phyloP scores from a whole-genome alignment of 1,140 invertebrate genomes.

The Antheraea mylitta region DNA sequence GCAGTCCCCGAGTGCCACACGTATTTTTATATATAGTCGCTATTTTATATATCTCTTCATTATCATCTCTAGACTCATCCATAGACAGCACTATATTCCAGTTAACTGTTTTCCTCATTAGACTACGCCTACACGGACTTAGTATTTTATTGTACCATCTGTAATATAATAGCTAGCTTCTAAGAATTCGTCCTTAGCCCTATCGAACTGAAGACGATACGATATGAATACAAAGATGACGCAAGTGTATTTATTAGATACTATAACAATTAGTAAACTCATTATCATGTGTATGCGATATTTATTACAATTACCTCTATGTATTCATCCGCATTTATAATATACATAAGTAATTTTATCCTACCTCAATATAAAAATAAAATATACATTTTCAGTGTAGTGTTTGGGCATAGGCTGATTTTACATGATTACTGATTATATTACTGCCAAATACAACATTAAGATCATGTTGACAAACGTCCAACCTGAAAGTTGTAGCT shows the following conservation, averaged over 20 bases:
- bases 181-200: constrained; percentile 23
- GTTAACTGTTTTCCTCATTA: constrained; percentile 3
- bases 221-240: constrained; percentile 14
- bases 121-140: background rate
- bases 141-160: constrained; percentile 3
- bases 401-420: too few relatives aligned
- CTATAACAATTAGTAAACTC: background rate
- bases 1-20: too few relatives aligned
- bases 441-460: too few relatives aligned
- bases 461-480: too few relatives aligned
- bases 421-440: too few relatives aligned
- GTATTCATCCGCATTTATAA: background rate
- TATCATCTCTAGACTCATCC: background rate
- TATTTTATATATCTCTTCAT: background rate
- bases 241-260: background rate
- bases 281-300: background rate
- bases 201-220: background rate
- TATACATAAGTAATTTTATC: too few relatives aligned
- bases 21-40: background rate
- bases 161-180: background rate
- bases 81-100: background rate
- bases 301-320: background rate
- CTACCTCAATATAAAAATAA: too few relatives aligned
- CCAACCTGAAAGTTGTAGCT: too few relatives aligned
- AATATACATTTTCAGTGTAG: too few relatives aligned